Percentiles rank a stretch among this genome's conserved stretches.
These are phyloP conservation scores for Ciconia nigra DNA, from an alignment of 2,797 vertebrate species.

Conservation along the genomic window DNA sequence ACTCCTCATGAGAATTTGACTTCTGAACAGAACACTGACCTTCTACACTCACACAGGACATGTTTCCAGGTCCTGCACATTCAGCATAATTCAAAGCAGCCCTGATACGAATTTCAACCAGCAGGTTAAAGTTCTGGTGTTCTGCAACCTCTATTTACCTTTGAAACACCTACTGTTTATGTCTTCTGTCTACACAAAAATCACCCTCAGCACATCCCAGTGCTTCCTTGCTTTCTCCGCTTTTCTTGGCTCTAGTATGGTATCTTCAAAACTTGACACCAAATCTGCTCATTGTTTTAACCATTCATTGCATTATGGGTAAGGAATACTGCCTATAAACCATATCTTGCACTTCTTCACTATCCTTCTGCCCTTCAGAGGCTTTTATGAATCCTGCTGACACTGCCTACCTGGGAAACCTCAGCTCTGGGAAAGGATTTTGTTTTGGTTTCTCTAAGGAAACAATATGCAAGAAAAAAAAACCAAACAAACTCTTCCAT, in stretches of 20 bases:
- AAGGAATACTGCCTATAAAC: neutral
- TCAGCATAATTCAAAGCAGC: neutral
- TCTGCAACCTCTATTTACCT: neutral
- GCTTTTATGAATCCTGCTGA: neutral
- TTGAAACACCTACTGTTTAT: neutral
- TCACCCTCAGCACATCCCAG: neutral
- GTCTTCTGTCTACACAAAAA: neutral
- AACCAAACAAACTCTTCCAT: neutral
- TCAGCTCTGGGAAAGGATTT: neutral
- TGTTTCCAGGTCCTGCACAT: neutral
- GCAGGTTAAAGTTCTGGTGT: neutral
- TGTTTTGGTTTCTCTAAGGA: neutral
- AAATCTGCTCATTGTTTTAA: neutral
- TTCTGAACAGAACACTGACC: neutral
- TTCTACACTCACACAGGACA: rapidly evolving
- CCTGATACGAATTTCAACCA: neutral
- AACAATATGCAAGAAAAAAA: neutral
- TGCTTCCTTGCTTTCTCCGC: neutral
- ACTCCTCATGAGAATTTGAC: neutral
- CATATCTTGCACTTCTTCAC: neutral
- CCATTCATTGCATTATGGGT: neutral
- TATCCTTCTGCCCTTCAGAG: neutral
- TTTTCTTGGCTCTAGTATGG: neutral
- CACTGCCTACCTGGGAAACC: neutral
- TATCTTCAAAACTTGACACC: neutral